Evolutionary conservation across 2,113 vertebrate species (phyloP).

Genomic region (Oreocharis arfaki): DNA sequence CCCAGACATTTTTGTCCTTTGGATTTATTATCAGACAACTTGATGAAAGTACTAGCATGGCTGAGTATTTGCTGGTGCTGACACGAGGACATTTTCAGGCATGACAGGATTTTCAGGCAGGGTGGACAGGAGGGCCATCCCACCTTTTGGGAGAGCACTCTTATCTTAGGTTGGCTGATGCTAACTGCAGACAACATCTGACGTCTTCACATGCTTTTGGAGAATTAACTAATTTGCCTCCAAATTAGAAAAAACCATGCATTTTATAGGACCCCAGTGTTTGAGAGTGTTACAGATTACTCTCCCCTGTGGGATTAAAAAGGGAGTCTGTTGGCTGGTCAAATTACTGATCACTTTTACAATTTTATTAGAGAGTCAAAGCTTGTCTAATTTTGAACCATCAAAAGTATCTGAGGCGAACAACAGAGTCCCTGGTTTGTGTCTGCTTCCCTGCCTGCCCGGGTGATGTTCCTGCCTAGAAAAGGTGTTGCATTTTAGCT

Average conservation of each 20-base stretch:
- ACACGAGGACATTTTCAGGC: neutral
- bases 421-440: neutral
- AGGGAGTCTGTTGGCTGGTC: neutral
- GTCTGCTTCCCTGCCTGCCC: neutral
- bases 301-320: neutral
- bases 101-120: neutral
- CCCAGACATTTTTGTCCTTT: neutral
- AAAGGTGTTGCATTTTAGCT: neutral
- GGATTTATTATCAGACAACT: neutral
- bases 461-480: neutral
- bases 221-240: neutral
- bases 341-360: neutral
- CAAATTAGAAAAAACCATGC: accelerated
- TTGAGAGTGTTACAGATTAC: neutral
- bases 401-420: neutral
- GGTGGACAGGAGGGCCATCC: neutral
- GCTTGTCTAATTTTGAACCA: neutral
- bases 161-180: neutral
- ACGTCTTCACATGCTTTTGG: neutral
- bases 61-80: neutral
- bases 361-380: neutral
- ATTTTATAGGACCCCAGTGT: neutral
- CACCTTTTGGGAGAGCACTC: neutral
- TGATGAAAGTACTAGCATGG: neutral
- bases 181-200: neutral